Evolutionary conservation across 2,797 vertebrate species (phyloP), one percentile per base, ranked within the genome.

Genomic region (Leptatherina wallacei): DNA sequence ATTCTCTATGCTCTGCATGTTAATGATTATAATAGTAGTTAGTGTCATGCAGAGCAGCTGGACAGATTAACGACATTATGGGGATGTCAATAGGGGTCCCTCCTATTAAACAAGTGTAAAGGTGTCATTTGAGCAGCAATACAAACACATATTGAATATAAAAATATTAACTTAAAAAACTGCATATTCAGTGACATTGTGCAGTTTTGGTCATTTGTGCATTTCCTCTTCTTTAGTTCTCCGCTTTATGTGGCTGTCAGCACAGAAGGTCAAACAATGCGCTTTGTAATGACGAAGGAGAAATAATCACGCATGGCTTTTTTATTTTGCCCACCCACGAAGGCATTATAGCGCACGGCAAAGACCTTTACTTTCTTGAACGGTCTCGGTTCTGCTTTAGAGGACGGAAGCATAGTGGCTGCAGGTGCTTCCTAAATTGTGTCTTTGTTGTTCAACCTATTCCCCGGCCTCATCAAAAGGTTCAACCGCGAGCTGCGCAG

Each of bases 281-380:
- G 68, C 70, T 74, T 83, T 65, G 63, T 88, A 90, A 91, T 85
- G 87, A 92, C 80, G 72, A 78, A 72, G 77, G 66, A 40, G 83
- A 89, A 70, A 74, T 73, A 77, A 87, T 80, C 71, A 88, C 78
- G 77, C 69, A 82, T 80, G 62, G 80, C 61, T 81, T 14, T 70
- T 85, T 78, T 85, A 72, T 52, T 81, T 89, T 63, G 27, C 70
- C 80, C 62, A 72, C 61, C 68, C 33, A 71, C 76, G 71, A 65
- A 44, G 55, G 60, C 68, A 84, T 78, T 81, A 77, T 61, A 76
- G 60, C 30, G 65, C 81, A 60, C 57, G 13, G 36, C 59, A 29
- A 80, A 59, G 49, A 73, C 61, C 59, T 58, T 71, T n/a, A 54
- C 49, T 79, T 82, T 57, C 62, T 52, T 10, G 27, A 75, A 62